Conservation (phyloP, 2,113 vertebrate genomes). For the Cryptomyrus ogoouensis region DNA sequence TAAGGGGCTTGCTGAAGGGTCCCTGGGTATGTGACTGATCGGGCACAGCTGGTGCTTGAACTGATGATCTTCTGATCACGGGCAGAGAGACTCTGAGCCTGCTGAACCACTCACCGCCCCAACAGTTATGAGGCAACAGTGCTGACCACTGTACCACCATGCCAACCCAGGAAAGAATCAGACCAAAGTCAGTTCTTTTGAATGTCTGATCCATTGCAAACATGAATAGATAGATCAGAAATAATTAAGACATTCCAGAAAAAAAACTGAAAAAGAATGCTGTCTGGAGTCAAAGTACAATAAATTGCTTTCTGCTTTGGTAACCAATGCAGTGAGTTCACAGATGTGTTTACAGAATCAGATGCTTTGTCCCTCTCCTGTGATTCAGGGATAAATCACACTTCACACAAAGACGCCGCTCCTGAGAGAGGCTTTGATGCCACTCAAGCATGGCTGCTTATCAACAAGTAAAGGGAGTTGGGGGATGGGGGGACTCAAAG, state of each 20-base stretch:
- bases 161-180: not conserved
- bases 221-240: slow-evolving; percentile 22
- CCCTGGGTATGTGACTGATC: not conserved
- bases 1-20: not conserved
- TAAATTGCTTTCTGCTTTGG: slow-evolving; percentile 17
- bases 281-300: not conserved
- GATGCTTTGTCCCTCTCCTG: slow-evolving; percentile 28
- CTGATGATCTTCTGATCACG: not conserved
- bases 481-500: slow-evolving; percentile 38
- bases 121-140: not conserved
- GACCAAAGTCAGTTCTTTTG: not conserved
- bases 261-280: not conserved
- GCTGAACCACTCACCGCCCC: too few species aligned
- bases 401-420: slow-evolving; percentile 23
- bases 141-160: not conserved
- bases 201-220: slow-evolving; percentile 3
- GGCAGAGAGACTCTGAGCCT: not conserved
- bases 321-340: slow-evolving; percentile 30
- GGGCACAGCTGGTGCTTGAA: not conserved
- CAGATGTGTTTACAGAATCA: not conserved
- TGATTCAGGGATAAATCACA: slow-evolving; percentile 29
- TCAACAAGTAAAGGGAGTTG: slow-evolving; percentile 44
- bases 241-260: not conserved
- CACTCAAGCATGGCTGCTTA: slow-evolving; percentile 44
- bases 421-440: slow-evolving; percentile 49